Evolutionary conservation across 1,140 invertebrate species (phyloP).

Genomic region (Macrobrachium rosenbergii): DNA sequence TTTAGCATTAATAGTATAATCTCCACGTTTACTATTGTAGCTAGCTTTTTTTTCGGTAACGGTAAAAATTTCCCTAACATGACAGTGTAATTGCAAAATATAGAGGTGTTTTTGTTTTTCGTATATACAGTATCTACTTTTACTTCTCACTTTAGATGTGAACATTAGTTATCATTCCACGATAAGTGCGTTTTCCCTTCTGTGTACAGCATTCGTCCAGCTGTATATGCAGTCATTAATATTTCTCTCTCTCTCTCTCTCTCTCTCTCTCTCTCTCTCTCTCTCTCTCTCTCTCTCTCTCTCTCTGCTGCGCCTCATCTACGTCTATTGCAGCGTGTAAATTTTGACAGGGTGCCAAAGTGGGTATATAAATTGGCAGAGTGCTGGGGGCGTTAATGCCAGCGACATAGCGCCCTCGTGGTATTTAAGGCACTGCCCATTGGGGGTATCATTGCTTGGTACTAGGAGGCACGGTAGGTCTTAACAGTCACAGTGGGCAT

Average conservation of each 20-base stretch:
- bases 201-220: too few relatives aligned
- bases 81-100: too few relatives aligned
- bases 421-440: constrained; percentile 36
- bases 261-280: neutral
- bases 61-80: too few relatives aligned
- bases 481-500: neutral
- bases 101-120: too few relatives aligned
- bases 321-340: constrained; percentile 19
- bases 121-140: too few relatives aligned
- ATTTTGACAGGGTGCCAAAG: constrained; percentile 34
- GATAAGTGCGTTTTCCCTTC: too few relatives aligned
- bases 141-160: too few relatives aligned
- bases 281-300: neutral
- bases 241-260: constrained; percentile 15
- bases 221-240: neutral
- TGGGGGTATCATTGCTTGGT: neutral
- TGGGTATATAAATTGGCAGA: constrained; percentile 40
- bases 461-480: neutral
- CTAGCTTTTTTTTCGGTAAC: too few relatives aligned
- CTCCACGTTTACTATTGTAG: too few relatives aligned
- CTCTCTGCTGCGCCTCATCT: neutral
- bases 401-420: constrained; percentile 32
- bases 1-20: too few relatives aligned
- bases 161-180: too few relatives aligned
- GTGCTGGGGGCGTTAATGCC: constrained; percentile 30